These are phyloP conservation scores for Scaptomyza cyrtandrae DNA, from an alignment of 2,888 invertebrate species.

Conservation along the genomic window DNA sequence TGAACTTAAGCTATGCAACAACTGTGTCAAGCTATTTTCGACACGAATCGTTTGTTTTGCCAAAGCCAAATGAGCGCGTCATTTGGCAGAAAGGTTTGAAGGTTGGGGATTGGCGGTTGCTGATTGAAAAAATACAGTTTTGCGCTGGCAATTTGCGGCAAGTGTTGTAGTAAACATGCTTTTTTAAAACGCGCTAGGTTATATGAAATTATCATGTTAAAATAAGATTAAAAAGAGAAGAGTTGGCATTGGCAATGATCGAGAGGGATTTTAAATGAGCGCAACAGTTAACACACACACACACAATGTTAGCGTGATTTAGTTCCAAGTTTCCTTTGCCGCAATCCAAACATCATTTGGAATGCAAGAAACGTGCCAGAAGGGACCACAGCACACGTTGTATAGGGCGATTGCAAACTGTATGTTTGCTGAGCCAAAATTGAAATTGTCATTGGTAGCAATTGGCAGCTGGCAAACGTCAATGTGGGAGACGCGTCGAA, in stretches of 20 bases:
- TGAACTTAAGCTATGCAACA: conserved; percentile 56
- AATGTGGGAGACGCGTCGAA: conserved; percentile 26
- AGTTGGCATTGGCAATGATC: too few species aligned
- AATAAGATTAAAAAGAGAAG: too few species aligned
- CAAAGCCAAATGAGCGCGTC: conserved; percentile 44
- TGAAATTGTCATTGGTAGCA: conserved; percentile 60
- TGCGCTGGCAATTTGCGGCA: conserved; percentile 60
- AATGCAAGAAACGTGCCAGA: conserved; percentile 73
- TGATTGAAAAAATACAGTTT: conserved; percentile 1
- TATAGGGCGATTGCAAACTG: conserved; percentile 4
- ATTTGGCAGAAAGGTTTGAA: conserved; percentile 4
- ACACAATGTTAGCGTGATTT: too few species aligned
- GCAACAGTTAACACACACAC: conserved; percentile 49
- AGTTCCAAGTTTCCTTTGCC: conserved; percentile 13
- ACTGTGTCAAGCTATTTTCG: conserved; percentile 78
- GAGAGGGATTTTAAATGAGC: conserved; percentile 27
- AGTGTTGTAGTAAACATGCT: conserved; percentile 51
- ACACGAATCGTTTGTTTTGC: conserved; percentile 66
- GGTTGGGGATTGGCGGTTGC: background rate
- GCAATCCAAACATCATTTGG: conserved; percentile 61
- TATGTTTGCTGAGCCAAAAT: conserved; percentile 53
- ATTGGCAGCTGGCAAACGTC: conserved; percentile 26
- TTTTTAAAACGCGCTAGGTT: conserved; percentile 57
- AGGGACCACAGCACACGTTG: conserved; percentile 30
- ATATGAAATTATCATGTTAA: conserved; percentile 67